Evolutionary conservation across 2,888 invertebrate genomes (phyloP).

Genomic region (Pristionchus mayeri): DNA sequence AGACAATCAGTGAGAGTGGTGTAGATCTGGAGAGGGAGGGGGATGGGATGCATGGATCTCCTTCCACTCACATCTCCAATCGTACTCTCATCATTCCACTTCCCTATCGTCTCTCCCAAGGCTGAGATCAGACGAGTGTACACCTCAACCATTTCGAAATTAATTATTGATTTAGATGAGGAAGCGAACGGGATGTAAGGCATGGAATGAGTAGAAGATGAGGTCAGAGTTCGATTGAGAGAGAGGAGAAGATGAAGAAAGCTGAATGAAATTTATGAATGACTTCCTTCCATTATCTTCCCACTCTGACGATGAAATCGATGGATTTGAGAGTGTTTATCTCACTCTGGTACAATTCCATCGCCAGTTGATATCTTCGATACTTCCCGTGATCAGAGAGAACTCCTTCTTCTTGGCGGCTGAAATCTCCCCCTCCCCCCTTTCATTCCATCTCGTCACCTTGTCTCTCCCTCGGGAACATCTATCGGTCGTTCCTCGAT

Average conservation of each 20-base stretch:
- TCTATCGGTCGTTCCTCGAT: not conserved
- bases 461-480: not conserved
- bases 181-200: slow-evolving; percentile 10
- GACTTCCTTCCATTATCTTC: not conserved
- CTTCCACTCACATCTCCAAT: slow-evolving; percentile 36
- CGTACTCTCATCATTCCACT: slow-evolving; percentile 37
- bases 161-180: not conserved
- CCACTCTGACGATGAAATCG: slow-evolving; percentile 37
- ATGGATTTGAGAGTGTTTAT: slow-evolving; percentile 39
- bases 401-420: not conserved
- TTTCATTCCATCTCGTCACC: not conserved
- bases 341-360: slow-evolving; percentile 46
- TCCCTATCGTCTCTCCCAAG: slow-evolving; percentile 35
- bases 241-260: slow-evolving; percentile 22
- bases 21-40: slow-evolving; percentile 38
- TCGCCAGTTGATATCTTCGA: slow-evolving; percentile 36
- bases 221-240: slow-evolving; percentile 12
- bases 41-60: not conserved
- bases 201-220: slow-evolving; percentile 44
- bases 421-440: not conserved
- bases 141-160: slow-evolving; percentile 10
- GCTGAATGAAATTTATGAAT: not conserved
- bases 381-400: slow-evolving; percentile 16
- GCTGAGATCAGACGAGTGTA: not conserved
- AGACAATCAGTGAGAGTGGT: not conserved